Conservation (phyloP, 1,140 invertebrate species). For the Bilobella aurantiaca region DNA sequence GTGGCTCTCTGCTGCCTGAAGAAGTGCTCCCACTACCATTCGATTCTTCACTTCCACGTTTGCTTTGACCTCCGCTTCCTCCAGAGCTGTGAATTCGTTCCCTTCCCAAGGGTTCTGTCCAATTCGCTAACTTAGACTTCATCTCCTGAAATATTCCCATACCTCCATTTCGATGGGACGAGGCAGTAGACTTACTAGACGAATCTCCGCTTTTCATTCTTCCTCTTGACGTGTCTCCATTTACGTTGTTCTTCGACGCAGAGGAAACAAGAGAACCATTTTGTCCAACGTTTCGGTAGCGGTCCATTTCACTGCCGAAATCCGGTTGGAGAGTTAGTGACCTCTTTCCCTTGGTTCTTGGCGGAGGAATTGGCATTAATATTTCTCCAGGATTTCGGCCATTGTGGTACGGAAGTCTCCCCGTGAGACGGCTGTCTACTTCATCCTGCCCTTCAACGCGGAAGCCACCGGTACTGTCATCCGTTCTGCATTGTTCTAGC, state of each 20-base stretch:
- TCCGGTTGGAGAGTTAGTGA: too few relatives aligned
- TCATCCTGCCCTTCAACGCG: background rate
- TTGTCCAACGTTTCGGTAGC: too few relatives aligned
- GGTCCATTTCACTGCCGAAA: too few relatives aligned
- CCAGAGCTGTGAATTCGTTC: background rate
- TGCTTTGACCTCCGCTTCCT: background rate
- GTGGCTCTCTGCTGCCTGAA: background rate
- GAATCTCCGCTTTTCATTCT: background rate
- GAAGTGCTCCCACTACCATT: conserved; percentile 5
- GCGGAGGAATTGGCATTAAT: conserved; percentile 30
- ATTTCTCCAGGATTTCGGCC: background rate
- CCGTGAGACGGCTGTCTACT: background rate
- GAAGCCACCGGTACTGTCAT: background rate
- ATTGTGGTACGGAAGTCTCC: background rate
- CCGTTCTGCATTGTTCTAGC: conserved; percentile 16
- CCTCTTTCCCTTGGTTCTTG: conserved; percentile 21
- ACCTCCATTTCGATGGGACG: background rate
- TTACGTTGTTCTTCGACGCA: too few relatives aligned
- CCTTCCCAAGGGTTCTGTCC: background rate
- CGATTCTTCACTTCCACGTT: background rate
- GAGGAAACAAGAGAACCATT: too few relatives aligned
- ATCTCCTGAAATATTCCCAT: background rate
- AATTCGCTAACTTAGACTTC: background rate
- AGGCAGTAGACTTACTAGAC: background rate
- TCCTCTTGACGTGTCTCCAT: too few relatives aligned